Base-by-base conservation (phyloP, 2,113 vertebrate genomes). In the Serinus canaria region DNA sequence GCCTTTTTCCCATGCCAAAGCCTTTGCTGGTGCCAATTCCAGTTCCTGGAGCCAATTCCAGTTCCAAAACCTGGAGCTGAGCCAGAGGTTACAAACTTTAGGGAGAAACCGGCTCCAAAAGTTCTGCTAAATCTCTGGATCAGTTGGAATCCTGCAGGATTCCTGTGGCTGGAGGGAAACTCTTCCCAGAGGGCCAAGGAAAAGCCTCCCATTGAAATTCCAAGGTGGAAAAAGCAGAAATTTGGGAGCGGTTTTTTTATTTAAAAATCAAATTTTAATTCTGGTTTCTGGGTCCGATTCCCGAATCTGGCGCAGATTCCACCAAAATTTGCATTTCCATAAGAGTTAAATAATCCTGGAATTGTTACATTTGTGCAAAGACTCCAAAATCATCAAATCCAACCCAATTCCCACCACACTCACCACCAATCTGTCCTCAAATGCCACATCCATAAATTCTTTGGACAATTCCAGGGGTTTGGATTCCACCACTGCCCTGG, bases 161-260 rank as follows among this genome's bases (percentile, higher is more conserved):
- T 87, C 31, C 44, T 19, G 6, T 0, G 19, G 12, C 24, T 53
- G 41, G 8, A 33, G 11, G 69, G 63, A 63, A 94, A 20, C 10
- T 41, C 41, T 73, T 56, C 33, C 25, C 33, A 17, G 13, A 9
- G 13, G 35, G 2, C 35, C 30, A 25, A 64, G 55, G n/a, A 80
- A 82, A 50, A 60, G 4, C 11, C 49, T 67, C 47, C 50, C 4
- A 1, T 24, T 22, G 72, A 11, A 7, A 13, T 3, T 58, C 46
- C 23, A 20, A 13, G 37, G 17, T 37, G 35, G 47, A 41, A 68
- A 62, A 79, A 1, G 2, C 9, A 58, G 16, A 10, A 10, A 39
- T 60, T 30, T 24, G 19, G 30, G 55, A 60, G 9, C 0, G 1
- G 5, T n/a, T 11, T 18, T 39, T 27, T 13, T 22, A 9, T 13